Conservation (phyloP, 2,113 vertebrate species). For the Pao palembangensis region DNA sequence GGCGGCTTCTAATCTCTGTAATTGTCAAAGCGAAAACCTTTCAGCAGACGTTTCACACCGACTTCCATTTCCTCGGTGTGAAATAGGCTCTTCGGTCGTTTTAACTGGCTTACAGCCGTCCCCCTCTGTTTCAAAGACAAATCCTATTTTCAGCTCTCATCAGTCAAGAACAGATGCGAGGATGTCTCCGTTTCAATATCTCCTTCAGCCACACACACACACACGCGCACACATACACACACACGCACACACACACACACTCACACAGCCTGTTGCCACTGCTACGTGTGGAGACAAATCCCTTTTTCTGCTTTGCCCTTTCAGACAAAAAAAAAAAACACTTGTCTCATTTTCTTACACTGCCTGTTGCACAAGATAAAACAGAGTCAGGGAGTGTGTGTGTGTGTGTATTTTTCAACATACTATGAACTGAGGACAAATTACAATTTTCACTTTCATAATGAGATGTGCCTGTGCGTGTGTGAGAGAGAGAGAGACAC, state of each 20-base stretch:
- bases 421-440: too few relatives aligned
- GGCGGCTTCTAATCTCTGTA: constrained; percentile 27
- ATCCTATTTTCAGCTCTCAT: constrained; percentile 64
- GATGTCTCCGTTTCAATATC: constrained; percentile 50
- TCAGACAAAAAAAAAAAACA: constrained; percentile 51
- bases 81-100: constrained; percentile 46
- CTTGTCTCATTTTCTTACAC: constrained; percentile 49
- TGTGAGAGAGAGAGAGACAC: constrained; percentile 3
- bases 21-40: constrained; percentile 34
- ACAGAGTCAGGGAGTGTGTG: constrained; percentile 2
- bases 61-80: constrained; percentile 41
- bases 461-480: too few relatives aligned
- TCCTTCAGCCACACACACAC: constrained; percentile 34
- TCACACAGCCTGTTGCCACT: constrained; percentile 50
- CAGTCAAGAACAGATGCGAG: constrained; percentile 43
- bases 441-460: too few relatives aligned
- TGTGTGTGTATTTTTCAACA: constrained; percentile 1
- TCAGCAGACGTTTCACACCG: constrained; percentile 15
- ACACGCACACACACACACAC: constrained; percentile 22
- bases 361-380: constrained; percentile 60
- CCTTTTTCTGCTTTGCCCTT: constrained; percentile 59
- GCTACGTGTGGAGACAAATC: constrained; percentile 59
- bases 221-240: constrained; percentile 32
- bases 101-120: constrained; percentile 50
- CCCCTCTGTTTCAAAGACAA: constrained; percentile 60